Conservation (phyloP, 2,888 invertebrate species). For the Netelia virgata region DNA sequence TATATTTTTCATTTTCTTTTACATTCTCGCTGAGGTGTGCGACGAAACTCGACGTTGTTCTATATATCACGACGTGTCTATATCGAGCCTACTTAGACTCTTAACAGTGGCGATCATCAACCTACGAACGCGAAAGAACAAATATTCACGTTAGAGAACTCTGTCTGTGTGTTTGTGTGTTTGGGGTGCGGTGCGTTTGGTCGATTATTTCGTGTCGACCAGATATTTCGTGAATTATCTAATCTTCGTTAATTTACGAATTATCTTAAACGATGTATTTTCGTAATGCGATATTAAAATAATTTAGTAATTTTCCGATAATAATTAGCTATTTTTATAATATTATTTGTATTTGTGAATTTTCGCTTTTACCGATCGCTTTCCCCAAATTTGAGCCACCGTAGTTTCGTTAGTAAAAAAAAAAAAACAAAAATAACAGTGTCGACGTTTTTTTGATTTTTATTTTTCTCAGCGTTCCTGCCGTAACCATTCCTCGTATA, state of each 20-base stretch:
- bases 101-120: not conserved
- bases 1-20: constrained; percentile 3
- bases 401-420: constrained; percentile 8
- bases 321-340: constrained; percentile 1
- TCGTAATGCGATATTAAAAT: not conserved
- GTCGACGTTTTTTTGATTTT: not conserved
- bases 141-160: constrained; percentile 18
- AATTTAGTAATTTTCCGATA: not conserved
- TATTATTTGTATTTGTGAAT: constrained; percentile 12
- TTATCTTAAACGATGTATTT: not conserved
- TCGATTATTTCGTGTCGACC: constrained; percentile 4
- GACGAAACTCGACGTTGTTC: not conserved
- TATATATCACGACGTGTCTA: not conserved
- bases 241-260: not conserved
- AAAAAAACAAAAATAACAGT: not conserved
- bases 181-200: constrained; percentile 32
- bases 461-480: not conserved
- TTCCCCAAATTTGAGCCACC: not conserved
- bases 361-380: not conserved
- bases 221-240: not conserved
- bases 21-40: constrained; percentile 15
- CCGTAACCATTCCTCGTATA: not conserved
- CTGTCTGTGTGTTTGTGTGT: not conserved
- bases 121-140: not conserved
- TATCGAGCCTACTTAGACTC: not conserved